Evolutionary conservation across 1,140 invertebrate species (phyloP), one percentile per base, ranked within the genome.

Genomic region (Drosophila simulans): DNA sequence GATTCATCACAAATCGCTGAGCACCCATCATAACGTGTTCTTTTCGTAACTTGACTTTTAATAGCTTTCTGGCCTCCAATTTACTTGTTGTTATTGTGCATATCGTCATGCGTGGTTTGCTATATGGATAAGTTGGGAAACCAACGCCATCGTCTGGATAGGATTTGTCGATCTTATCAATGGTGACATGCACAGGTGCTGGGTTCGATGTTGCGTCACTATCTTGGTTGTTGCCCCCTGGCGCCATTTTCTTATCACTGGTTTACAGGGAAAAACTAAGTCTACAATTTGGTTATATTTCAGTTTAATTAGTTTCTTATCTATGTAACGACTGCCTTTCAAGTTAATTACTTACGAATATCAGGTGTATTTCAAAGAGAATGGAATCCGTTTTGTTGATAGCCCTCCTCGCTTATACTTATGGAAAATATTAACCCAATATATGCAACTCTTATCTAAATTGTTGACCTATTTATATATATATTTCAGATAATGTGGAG

Each of bases 401-500:
- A 27, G 25, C 25, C 5, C 5, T 8, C 8, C 8, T 31, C 31
- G 10, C 7, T 10, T 10, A 31, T 25, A 63, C 25, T 35, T 10
- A 25, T 48, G 20, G 3, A 40, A 34, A 42, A 39, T 54, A 48
- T 57, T 40, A 34, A 49, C 17, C 15, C 13, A 15, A 43, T 58
- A 43, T 58, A 15, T 58, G 10, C 10, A n/a, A 11, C 27, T 37
- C 11, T 0, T 60, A 27, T 54, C n/a, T 15, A 1, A 43, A 17
- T 15, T 11, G 42, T 34, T 78, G 13, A 17, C 25, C 56, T 22
- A 42, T 40, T 57, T 52, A 4, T 91, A 91, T 91, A 91, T 91
- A 34, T 39, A 27, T 91, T 91, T 43, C 94, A 98, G 98, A 99
- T 93, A 97, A 97, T 94, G 96, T 97, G 91, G 98, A 99, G 91